Conservation (phyloP, 1,140 invertebrate species). For the Penaeus chinensis region DNA sequence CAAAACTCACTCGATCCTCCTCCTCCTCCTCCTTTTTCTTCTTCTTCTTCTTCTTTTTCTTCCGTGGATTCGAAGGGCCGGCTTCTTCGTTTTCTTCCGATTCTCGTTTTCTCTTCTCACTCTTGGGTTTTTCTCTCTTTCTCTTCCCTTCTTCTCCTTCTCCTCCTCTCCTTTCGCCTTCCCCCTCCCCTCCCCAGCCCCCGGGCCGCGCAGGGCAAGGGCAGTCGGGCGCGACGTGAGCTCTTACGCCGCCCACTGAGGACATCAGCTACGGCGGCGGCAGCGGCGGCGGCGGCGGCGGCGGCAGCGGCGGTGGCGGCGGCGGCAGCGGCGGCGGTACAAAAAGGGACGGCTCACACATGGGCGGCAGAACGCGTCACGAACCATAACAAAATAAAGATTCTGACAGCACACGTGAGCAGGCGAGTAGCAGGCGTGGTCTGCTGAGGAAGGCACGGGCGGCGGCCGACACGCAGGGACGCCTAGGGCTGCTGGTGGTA, state of each 20-base stretch:
- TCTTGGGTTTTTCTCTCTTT: background rate
- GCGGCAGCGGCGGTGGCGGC: conserved; percentile 18
- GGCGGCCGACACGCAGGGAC: conserved; percentile 49
- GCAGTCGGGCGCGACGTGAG: conserved; percentile 14
- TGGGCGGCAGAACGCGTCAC: conserved; percentile 59
- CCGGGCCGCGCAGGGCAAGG: conserved; percentile 25
- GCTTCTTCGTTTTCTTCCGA: conserved; percentile 29
- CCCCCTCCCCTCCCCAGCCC: conserved; percentile 30
- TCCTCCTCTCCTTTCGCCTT: conserved; percentile 14
- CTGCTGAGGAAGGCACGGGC: conserved; percentile 57
- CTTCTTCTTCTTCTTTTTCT: too few relatives aligned
- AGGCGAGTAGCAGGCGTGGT: conserved; percentile 52
- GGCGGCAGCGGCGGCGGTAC: conserved; percentile 36
- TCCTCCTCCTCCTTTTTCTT: too few relatives aligned
- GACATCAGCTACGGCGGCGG: conserved; percentile 21
- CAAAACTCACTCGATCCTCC: too few relatives aligned
- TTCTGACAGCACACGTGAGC: conserved; percentile 61
- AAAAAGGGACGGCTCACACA: conserved; percentile 60
- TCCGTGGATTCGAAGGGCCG: background rate
- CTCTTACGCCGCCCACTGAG: conserved; percentile 26
- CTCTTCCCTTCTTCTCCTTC: background rate
- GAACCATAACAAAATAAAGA: conserved; percentile 62
- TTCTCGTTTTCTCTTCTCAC: conserved; percentile 28
- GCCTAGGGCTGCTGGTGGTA: conserved; percentile 49
- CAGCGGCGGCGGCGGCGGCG: conserved; percentile 10